A percentile compares a stretch with the other conserved stretches of the same genome.
Conservation (phyloP, 2,113 vertebrate species). For the Artemisiospiza belli region DNA sequence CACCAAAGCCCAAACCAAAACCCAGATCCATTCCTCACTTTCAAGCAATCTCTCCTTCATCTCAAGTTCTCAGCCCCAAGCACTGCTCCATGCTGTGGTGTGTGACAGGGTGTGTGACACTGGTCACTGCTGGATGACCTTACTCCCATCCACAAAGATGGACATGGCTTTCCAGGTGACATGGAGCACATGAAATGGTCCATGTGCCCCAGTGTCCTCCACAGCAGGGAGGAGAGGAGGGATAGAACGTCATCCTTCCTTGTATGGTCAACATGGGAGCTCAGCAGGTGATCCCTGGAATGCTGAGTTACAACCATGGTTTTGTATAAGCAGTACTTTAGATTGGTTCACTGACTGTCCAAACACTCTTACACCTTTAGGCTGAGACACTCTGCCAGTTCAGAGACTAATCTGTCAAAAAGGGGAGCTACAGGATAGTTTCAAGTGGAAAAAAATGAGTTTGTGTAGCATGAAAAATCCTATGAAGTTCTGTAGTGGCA, state of each 20-base stretch:
- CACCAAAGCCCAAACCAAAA: background rate
- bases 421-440: background rate
- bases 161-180: background rate
- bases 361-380: background rate
- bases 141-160: background rate
- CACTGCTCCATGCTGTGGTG: background rate
- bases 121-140: background rate
- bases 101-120: background rate
- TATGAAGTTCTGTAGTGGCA: background rate
- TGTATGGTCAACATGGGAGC: background rate
- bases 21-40: background rate
- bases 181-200: background rate
- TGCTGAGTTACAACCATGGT: accelerated
- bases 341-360: background rate
- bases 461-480: background rate
- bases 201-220: background rate
- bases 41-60: background rate
- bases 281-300: background rate
- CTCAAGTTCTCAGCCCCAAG: background rate
- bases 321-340: background rate
- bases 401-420: background rate
- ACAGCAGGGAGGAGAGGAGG: background rate
- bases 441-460: background rate
- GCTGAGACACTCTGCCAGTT: background rate
- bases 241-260: background rate